These are phyloP conservation scores for Meriones psammophilus DNA, from an alignment of 2,797 vertebrate species.

Conservation along the genomic window DNA sequence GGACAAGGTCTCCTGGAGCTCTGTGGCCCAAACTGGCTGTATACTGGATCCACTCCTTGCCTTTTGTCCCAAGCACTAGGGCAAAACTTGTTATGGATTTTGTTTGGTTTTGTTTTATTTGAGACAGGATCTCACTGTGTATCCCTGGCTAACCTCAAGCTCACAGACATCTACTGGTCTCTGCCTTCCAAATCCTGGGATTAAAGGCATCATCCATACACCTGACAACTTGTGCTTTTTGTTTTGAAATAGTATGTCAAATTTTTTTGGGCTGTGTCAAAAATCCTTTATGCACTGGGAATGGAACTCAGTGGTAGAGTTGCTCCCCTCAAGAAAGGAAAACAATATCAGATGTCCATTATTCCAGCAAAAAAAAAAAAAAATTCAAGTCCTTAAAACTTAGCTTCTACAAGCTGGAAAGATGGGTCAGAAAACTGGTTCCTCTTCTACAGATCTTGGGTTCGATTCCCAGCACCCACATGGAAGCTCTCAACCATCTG, in stretches of 20 bases:
- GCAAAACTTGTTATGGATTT: not conserved
- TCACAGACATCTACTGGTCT: not conserved
- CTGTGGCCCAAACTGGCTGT: too few species aligned
- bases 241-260: not conserved
- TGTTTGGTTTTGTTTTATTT: not conserved
- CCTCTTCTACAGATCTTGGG: not conserved
- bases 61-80: too few species aligned
- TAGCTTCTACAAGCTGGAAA: not conserved
- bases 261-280: not conserved
- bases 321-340: not conserved
- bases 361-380: not conserved
- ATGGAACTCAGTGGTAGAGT: not conserved
- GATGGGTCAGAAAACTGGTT: not conserved
- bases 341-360: not conserved
- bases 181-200: not conserved
- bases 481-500: not conserved
- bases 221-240: not conserved
- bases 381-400: slow-evolving; percentile 12
- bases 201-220: not conserved
- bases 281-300: not conserved
- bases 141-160: not conserved
- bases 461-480: not conserved
- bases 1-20: too few species aligned
- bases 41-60: too few species aligned
- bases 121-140: not conserved